phyloP scores from a whole-genome alignment of 2,797 vertebrate species.

The Falco columbarius region DNA sequence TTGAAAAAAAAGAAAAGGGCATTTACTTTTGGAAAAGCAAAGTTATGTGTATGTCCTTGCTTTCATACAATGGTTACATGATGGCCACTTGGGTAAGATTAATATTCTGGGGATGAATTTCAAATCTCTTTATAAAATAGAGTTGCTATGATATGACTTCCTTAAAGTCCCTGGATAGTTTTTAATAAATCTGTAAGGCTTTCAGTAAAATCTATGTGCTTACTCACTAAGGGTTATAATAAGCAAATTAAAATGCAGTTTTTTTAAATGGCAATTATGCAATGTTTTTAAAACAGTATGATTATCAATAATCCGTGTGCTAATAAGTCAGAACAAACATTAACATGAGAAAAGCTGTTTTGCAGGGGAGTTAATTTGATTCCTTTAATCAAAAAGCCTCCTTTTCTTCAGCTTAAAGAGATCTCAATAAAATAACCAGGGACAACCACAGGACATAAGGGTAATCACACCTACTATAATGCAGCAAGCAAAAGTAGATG shows the following conservation, averaged over 20 bases:
- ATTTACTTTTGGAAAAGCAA: neutral
- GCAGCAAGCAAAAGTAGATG: neutral
- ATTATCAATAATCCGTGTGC: neutral
- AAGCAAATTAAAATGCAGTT: neutral
- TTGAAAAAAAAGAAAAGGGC: neutral
- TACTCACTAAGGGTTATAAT: neutral
- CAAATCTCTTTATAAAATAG: neutral
- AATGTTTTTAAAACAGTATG: neutral
- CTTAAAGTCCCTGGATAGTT: neutral
- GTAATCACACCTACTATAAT: neutral
- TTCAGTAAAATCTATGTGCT: neutral
- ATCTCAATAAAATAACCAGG: neutral
- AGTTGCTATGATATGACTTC: neutral
- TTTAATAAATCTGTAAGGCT: neutral
- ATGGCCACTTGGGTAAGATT: neutral
- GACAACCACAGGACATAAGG: neutral
- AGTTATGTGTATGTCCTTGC: neutral
- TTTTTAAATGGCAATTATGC: neutral
- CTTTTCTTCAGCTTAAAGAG: neutral
- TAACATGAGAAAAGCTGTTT: neutral
- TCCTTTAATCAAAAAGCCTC: neutral
- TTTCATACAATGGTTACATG: neutral
- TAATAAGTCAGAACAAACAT: neutral
- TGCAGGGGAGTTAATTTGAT: neutral
- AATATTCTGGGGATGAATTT: neutral